phyloP scores from a whole-genome alignment of 2,113 vertebrate species.

The Rhizomys pruinosus region DNA sequence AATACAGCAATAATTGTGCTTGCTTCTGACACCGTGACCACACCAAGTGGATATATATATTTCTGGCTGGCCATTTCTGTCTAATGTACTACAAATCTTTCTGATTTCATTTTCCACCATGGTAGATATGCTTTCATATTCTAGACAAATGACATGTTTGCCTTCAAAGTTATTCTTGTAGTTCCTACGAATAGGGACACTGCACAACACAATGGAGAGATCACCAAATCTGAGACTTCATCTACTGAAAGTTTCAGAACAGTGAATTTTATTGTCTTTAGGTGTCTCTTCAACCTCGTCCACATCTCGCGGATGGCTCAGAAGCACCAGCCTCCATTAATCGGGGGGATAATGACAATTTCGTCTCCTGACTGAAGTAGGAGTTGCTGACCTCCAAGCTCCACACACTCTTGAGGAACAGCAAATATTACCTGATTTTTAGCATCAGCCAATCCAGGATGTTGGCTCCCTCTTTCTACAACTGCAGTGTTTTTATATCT shows the following conservation, averaged over 20 bases:
- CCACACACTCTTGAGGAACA: too few relatives aligned
- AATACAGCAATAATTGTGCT: slow-evolving; percentile 94
- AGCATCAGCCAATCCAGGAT: too few relatives aligned
- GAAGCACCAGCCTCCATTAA: too few relatives aligned
- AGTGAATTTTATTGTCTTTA: slow-evolving; percentile 89
- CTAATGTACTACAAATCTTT: slow-evolving; percentile 91
- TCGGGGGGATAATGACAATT: too few relatives aligned
- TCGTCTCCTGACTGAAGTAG: too few relatives aligned
- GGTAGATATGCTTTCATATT: slow-evolving; percentile 94
- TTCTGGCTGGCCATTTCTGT: slow-evolving; percentile 90
- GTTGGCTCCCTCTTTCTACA: too few relatives aligned
- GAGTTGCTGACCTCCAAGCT: too few relatives aligned
- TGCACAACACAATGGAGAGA: slow-evolving; percentile 92
- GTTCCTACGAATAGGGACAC: slow-evolving; percentile 95
- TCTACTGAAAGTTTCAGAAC: slow-evolving; percentile 90
- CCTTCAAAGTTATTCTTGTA: slow-evolving; percentile 92
- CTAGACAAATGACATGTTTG: slow-evolving; percentile 91
- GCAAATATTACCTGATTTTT: too few relatives aligned
- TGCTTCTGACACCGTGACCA: slow-evolving; percentile 93
- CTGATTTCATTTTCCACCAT: slow-evolving; percentile 93
- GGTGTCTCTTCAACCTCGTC: slow-evolving; percentile 78
- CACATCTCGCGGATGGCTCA: slow-evolving; percentile 73
- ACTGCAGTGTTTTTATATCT: too few relatives aligned
- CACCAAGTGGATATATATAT: slow-evolving; percentile 95
- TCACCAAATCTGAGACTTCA: slow-evolving; percentile 88